Evolutionary conservation across 1,140 invertebrate species (phyloP).

Genomic region (Diabrotica undecimpunctata): DNA sequence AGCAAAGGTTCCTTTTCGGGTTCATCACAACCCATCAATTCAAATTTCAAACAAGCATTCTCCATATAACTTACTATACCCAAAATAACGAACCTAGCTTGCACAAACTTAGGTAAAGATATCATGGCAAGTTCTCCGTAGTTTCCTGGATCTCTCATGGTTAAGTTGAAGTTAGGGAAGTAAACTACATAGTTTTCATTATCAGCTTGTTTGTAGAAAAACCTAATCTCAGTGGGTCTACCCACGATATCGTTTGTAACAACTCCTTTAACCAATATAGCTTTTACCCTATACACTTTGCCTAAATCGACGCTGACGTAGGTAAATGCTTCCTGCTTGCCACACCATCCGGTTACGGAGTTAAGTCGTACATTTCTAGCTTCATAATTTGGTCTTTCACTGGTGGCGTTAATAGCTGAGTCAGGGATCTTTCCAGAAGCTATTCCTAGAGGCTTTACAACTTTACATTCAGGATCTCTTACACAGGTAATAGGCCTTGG

Average conservation of each 20-base stretch:
- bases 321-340: slow-evolving; percentile 90
- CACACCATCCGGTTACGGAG: slow-evolving; percentile 93
- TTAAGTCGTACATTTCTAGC: slow-evolving; percentile 85
- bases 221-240: slow-evolving; percentile 89
- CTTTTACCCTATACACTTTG: slow-evolving; percentile 84
- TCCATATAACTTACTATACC: slow-evolving; percentile 94
- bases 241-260: slow-evolving; percentile 93
- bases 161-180: slow-evolving; percentile 93
- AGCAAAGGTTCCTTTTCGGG: slow-evolving; percentile 72
- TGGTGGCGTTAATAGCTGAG: slow-evolving; percentile 93
- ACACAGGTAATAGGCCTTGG: slow-evolving; percentile 86
- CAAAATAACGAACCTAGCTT: slow-evolving; percentile 89
- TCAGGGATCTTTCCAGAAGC: slow-evolving; percentile 90
- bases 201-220: slow-evolving; percentile 94
- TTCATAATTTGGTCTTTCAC: slow-evolving; percentile 87
- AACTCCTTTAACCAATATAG: slow-evolving; percentile 88
- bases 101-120: slow-evolving; percentile 86
- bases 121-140: slow-evolving; percentile 95
- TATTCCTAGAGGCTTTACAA: slow-evolving; percentile 86
- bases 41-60: slow-evolving; percentile 94
- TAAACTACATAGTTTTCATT: slow-evolving; percentile 93
- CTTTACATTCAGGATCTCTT: slow-evolving; percentile 88
- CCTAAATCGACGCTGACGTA: slow-evolving; percentile 93
- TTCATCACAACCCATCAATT: slow-evolving; percentile 93
- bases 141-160: slow-evolving; percentile 89